Evolutionary conservation across 2,888 invertebrate species (phyloP).

Genomic region (Achlya flavicornis): DNA sequence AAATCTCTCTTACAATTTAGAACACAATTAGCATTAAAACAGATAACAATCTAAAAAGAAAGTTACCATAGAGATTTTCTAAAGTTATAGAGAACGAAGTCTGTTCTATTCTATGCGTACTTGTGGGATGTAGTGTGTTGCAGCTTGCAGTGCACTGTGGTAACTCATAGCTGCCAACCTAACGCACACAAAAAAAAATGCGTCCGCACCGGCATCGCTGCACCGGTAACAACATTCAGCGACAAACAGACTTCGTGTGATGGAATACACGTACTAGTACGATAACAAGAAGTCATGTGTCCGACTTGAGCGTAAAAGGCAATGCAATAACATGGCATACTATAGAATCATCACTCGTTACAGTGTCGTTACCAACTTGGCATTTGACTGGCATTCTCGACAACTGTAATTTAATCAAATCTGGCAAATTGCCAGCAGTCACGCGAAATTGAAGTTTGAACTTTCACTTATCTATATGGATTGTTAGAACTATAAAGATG

Average conservation of each 20-base stretch:
- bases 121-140: too few relatives aligned
- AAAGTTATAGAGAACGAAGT: neutral
- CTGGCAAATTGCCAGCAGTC: conserved; percentile 53
- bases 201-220: too few relatives aligned
- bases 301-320: conserved; percentile 17
- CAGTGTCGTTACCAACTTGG: conserved; percentile 36
- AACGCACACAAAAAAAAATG: too few relatives aligned
- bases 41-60: neutral
- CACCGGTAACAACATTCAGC: too few relatives aligned
- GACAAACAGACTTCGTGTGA: neutral
- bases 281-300: neutral
- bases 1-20: too few relatives aligned
- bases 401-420: conserved; percentile 48
- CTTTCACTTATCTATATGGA: conserved; percentile 43
- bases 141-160: too few relatives aligned
- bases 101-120: too few relatives aligned
- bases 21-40: too few relatives aligned
- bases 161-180: too few relatives aligned
- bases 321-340: conserved; percentile 37
- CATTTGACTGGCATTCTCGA: conserved; percentile 40
- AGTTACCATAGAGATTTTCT: neutral
- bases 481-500: neutral
- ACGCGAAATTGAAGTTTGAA: conserved; percentile 49
- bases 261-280: neutral
- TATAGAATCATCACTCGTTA: conserved; percentile 43